Conservation (phyloP, 2,888 invertebrate genomes). For the Hyalella azteca region DNA sequence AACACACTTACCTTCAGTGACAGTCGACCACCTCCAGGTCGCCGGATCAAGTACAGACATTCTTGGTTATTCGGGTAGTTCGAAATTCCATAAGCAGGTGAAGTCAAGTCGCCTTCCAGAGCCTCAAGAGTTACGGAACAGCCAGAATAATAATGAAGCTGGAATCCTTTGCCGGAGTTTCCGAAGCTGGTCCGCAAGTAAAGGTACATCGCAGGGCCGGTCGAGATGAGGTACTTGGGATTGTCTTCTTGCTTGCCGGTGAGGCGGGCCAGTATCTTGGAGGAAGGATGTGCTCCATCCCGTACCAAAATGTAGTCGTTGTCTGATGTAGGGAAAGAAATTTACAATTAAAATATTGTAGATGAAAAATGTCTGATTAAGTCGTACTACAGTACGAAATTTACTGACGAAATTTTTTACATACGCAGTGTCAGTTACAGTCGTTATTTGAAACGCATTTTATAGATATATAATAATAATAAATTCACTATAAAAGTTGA, state of each 20-base stretch:
- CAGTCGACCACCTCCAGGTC: constrained; percentile 82
- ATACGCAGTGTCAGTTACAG: too few species aligned
- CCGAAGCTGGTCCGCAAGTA: constrained; percentile 92
- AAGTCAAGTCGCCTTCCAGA: constrained; percentile 83
- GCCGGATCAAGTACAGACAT: constrained; percentile 83
- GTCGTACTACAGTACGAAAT: too few species aligned
- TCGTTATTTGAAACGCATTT: too few species aligned
- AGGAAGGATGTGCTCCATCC: constrained; percentile 87
- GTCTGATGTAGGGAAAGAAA: constrained; percentile 54
- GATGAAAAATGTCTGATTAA: too few species aligned
- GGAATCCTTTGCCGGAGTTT: constrained; percentile 88
- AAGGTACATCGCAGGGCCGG: constrained; percentile 83
- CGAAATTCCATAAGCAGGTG: constrained; percentile 84
- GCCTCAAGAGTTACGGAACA: constrained; percentile 86
- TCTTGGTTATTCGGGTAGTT: constrained; percentile 92
- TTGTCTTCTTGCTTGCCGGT: constrained; percentile 80
- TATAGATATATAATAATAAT: too few species aligned
- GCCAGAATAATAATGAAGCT: constrained; percentile 73
- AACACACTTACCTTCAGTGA: constrained; percentile 46
- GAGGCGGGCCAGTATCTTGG: constrained; percentile 80
- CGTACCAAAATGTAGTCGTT: constrained; percentile 84
- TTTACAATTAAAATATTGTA: background rate
- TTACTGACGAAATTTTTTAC: too few species aligned
- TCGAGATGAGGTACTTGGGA: constrained; percentile 85
- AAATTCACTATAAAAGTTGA: too few species aligned